Evolutionary conservation across 1,140 invertebrate genomes (phyloP), one percentile per base, ranked within the genome.

Genomic region (Macrotrachela quadricornifera): DNA sequence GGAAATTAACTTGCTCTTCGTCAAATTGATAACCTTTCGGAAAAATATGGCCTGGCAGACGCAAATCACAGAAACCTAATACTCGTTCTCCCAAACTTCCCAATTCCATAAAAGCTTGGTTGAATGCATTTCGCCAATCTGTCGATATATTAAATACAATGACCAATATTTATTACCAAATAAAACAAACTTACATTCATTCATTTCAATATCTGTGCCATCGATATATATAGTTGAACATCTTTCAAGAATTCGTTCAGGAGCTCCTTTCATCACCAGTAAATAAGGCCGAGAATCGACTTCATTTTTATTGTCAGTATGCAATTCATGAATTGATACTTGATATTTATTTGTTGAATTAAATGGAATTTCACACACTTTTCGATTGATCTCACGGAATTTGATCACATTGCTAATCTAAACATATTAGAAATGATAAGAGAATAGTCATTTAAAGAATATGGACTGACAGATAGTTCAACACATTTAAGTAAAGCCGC

Each of bases 291-390:
- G 44, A 18, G n/a, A 14, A 40, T 52, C 21, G 9, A 40, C 6
- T 13, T 8, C 36, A 38, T 2, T 40, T 4, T 42, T 10, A 42
- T 42, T 42, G 1, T 4, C 13, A 42, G 3, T 14, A 14, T 37
- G 36, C 2, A 42, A 4, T 42, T 42, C 12, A 49, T 59, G 59
- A 50, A 59, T 42, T 60, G 58, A 58, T 59, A 72, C 72, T 67
- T 85, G 88, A 70, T 92, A 97, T 71, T 97, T 97, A 71, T 95
- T 96, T 59, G 86, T 92, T 0, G 92, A 97, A 72, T 96, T 97
- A 78, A 97, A 97, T 30, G 92, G 92, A 70, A 97, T 80, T 75
- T 97, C 92, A 70, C 82, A 85, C 46, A 87, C 80, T 74, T 97
- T 97, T 10, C 49, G 53, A 53, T 59, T 57, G 12, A 57, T 42